phyloP scores from a whole-genome alignment of 2,888 invertebrate species.

The Mongoloraphidia duomilia region DNA sequence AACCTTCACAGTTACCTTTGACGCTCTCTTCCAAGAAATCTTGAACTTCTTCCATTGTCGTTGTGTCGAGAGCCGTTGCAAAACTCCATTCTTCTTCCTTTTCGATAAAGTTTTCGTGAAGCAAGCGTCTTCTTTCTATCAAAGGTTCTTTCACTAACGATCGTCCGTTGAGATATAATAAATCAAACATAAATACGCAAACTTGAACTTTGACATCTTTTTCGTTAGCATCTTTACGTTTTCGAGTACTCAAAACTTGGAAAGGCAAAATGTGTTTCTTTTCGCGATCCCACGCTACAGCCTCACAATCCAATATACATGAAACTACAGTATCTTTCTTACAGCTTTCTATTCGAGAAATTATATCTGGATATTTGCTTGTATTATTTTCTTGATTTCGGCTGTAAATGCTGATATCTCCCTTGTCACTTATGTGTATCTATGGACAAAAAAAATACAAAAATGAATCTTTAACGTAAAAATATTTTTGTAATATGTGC shows the following conservation, averaged over 20 bases:
- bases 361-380: slow-evolving; percentile 89
- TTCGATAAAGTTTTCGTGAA: slow-evolving; percentile 56
- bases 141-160: slow-evolving; percentile 71
- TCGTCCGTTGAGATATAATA: slow-evolving; percentile 80
- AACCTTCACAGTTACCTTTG: slow-evolving; percentile 93
- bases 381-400: slow-evolving; percentile 93
- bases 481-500: background rate
- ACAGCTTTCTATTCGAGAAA: slow-evolving; percentile 49
- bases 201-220: slow-evolving; percentile 54
- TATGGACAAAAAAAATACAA: slow-evolving; percentile 20
- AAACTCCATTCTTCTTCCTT: slow-evolving; percentile 74
- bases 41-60: slow-evolving; percentile 80
- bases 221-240: slow-evolving; percentile 63
- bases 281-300: slow-evolving; percentile 88
- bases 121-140: slow-evolving; percentile 51
- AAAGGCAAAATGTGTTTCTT: slow-evolving; percentile 87
- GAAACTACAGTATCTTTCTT: slow-evolving; percentile 45
- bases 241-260: slow-evolving; percentile 88
- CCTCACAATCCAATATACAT: slow-evolving; percentile 91
- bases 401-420: slow-evolving; percentile 72
- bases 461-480: too few species aligned
- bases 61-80: slow-evolving; percentile 70
- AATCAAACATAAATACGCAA: slow-evolving; percentile 92
- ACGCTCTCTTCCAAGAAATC: slow-evolving; percentile 89
- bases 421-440: slow-evolving; percentile 59